Evolutionary conservation across 2,113 vertebrate genomes (phyloP), one percentile per base, ranked within the genome.

Genomic region (Lagopus leucura): DNA sequence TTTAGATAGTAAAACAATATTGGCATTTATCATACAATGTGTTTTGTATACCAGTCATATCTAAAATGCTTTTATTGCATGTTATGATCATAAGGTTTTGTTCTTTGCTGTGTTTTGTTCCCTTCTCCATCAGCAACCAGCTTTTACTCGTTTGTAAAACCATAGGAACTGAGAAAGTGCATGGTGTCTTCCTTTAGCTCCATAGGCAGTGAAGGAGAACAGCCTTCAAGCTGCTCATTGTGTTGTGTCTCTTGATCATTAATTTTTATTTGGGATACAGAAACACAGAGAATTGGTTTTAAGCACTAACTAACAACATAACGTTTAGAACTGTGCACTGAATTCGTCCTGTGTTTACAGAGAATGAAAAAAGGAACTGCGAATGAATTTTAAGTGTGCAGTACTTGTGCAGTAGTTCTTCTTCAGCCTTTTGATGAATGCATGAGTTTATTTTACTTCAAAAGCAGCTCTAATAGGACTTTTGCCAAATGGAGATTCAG

Each of bases 121-220:
- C 21, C 54, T 43, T 79, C 78, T 74, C 63, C 89, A 93, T 27
- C 3, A n/a, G 67, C 28, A 75, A 82, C 38, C 13, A 4, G 30
- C 43, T 76, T 86, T 84, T 63, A 38, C 5, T 76, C 45, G 86
- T 77, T 78, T 78, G 63, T 66, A 70, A 96, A 85, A 66, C 47
- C 82, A 85, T 8, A 70, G 13, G 82, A 75, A 78, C 88, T 79
- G 50, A 79, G 82, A 91, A 95, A 71, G 24, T 73, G 14, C 3
- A 57, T 45, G 30, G 90, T 96, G 95, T 90, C 91, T 96, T 95
- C 58, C 77, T 52, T 66, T n/a, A 85, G 21, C 45, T 91, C 40
- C 60, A 45, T 45, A 67, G 67, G 66, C 58, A 85, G 28, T 69
- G 24, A 34, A 65, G 79, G 63, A 70, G 83, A 89, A 71, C 5